Percentiles rank a stretch among this genome's conserved stretches.
These are phyloP conservation scores for Alviniconcha strummeri DNA, from an alignment of 2,888 invertebrate species.

Conservation along the genomic window DNA sequence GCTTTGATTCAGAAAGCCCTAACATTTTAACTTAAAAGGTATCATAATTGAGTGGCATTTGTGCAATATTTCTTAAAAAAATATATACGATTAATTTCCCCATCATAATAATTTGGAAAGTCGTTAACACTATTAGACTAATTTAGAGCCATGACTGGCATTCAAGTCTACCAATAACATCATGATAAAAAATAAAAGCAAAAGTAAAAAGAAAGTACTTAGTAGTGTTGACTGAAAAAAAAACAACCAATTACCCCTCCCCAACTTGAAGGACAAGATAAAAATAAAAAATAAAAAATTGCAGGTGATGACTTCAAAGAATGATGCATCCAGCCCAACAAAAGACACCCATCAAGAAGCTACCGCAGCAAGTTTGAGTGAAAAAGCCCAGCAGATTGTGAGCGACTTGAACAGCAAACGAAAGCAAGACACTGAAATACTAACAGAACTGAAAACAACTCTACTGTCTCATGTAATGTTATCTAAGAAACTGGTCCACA, in stretches of 20 bases:
- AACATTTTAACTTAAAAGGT: too few relatives aligned
- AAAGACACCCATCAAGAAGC: too few relatives aligned
- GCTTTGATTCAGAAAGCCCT: too few relatives aligned
- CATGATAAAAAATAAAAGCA: too few relatives aligned
- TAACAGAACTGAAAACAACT: constrained; percentile 55
- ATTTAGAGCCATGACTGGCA: too few relatives aligned
- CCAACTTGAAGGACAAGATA: too few relatives aligned
- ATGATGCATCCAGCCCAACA: background rate
- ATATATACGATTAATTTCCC: background rate
- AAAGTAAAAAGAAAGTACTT: too few relatives aligned
- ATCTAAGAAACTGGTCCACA: background rate
- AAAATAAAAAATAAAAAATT: background rate
- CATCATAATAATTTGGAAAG: too few relatives aligned
- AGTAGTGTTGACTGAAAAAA: too few relatives aligned
- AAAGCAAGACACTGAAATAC: constrained; percentile 55
- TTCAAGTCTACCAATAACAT: too few relatives aligned
- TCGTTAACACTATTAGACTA: too few relatives aligned
- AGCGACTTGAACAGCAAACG: constrained; percentile 60
- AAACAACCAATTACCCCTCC: too few relatives aligned
- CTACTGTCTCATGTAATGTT: constrained; percentile 50
- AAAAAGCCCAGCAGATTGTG: constrained; percentile 54
- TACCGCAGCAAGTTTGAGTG: constrained; percentile 15
- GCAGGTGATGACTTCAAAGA: background rate
- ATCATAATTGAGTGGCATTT: background rate
- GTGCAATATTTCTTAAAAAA: background rate